Percentiles rank a stretch among this genome's conserved stretches.
phyloP scores from a whole-genome alignment of 2,113 vertebrate genomes.

The Pseudonaja textilis region DNA sequence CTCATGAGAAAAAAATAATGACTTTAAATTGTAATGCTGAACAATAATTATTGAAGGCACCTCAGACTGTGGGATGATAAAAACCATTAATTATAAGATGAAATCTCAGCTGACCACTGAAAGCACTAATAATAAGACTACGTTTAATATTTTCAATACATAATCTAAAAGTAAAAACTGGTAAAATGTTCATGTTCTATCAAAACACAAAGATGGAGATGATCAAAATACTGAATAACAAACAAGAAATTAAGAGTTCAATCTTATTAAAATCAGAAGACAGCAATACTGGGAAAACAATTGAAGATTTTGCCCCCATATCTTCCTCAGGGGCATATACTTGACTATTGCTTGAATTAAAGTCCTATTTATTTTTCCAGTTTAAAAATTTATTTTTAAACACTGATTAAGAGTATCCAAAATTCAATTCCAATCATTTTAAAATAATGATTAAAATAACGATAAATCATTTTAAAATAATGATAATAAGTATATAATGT shows the following conservation, averaged over 20 bases:
- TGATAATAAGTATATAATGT: background rate
- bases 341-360: background rate
- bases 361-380: background rate
- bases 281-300: background rate
- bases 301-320: background rate
- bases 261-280: background rate
- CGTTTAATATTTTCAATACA: background rate
- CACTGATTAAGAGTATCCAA: background rate
- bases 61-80: background rate
- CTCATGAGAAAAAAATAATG: background rate
- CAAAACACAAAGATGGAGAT: background rate
- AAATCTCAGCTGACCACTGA: background rate
- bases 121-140: background rate
- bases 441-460: too few relatives aligned
- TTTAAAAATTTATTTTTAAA: too few relatives aligned
- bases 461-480: background rate
- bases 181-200: background rate
- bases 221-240: background rate
- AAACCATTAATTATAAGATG: background rate
- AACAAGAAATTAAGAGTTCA: background rate
- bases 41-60: background rate
- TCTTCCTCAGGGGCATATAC: background rate
- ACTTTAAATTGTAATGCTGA: background rate
- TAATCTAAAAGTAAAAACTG: background rate
- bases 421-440: background rate